phyloP scores from a whole-genome alignment of 2,888 invertebrate genomes.

The Nomada ferruginata region DNA sequence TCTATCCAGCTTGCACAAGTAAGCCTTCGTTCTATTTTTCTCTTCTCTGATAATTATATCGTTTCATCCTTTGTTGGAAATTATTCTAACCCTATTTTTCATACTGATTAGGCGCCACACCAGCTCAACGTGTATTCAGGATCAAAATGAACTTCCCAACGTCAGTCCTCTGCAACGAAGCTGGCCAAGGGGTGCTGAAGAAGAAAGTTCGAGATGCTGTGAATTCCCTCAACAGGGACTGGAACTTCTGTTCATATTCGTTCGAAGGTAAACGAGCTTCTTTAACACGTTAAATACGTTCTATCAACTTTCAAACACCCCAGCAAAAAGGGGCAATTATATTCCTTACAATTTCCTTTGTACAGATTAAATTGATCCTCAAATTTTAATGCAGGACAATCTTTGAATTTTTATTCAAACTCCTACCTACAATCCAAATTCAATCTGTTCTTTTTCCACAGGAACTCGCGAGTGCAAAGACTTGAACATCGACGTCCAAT shows the following conservation, averaged over 20 bases:
- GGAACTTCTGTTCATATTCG: conserved; percentile 98
- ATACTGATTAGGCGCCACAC: conserved; percentile 88
- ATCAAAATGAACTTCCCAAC: conserved; percentile 97
- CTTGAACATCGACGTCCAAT: conserved; percentile 95
- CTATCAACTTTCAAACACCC: not conserved
- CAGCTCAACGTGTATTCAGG: conserved; percentile 97
- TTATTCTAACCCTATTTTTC: not conserved
- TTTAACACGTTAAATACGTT: not conserved
- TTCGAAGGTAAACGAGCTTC: conserved; percentile 88
- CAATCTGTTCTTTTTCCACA: conserved; percentile 65
- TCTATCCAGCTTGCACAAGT: conserved; percentile 97
- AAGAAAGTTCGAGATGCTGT: conserved; percentile 96
- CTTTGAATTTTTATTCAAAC: no score
- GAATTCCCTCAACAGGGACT: conserved; percentile 95
- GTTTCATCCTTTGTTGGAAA: no score
- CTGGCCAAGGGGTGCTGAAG: conserved; percentile 95
- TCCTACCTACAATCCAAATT: not conserved
- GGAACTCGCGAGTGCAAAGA: conserved; percentile 94
- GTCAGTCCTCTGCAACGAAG: conserved; percentile 97
- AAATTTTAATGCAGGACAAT: not conserved
- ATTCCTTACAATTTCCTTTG: no score
- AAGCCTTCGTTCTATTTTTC: conserved; percentile 79
- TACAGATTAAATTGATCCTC: no score
- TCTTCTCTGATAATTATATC: no score
- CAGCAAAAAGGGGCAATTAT: no score